Evolutionary conservation across 2,113 vertebrate genomes (phyloP).

Genomic region (Psilopogon haemacephalus): DNA sequence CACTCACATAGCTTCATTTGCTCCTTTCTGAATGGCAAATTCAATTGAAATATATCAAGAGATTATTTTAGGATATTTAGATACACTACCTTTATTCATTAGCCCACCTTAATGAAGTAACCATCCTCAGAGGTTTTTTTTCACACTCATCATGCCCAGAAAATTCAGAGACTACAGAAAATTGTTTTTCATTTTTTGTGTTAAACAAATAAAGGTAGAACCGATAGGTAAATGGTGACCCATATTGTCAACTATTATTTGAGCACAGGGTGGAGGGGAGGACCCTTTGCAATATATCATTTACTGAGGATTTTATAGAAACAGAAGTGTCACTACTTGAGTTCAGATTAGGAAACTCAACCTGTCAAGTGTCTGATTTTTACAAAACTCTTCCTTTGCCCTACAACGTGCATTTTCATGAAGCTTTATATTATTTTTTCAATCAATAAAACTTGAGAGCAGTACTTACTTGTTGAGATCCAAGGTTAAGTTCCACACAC

Average conservation of each 20-base stretch:
- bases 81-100: neutral
- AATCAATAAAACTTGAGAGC: conserved; percentile 32
- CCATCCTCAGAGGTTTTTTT: neutral
- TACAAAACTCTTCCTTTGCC: neutral
- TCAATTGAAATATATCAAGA: neutral
- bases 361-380: neutral
- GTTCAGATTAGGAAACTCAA: neutral
- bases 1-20: neutral
- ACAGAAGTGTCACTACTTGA: neutral
- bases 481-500: neutral
- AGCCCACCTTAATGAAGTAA: neutral
- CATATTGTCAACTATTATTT: neutral
- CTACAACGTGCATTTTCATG: conserved; percentile 13
- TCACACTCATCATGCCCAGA: neutral
- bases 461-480: neutral
- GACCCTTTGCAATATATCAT: neutral
- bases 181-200: neutral
- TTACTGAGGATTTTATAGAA: neutral
- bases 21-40: neutral
- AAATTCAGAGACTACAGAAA: neutral
- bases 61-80: neutral
- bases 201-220: neutral
- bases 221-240: neutral
- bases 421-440: conserved; percentile 32
- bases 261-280: neutral